phyloP scores from a whole-genome alignment of 2,113 vertebrate species.

The Tautogolabrus adspersus region DNA sequence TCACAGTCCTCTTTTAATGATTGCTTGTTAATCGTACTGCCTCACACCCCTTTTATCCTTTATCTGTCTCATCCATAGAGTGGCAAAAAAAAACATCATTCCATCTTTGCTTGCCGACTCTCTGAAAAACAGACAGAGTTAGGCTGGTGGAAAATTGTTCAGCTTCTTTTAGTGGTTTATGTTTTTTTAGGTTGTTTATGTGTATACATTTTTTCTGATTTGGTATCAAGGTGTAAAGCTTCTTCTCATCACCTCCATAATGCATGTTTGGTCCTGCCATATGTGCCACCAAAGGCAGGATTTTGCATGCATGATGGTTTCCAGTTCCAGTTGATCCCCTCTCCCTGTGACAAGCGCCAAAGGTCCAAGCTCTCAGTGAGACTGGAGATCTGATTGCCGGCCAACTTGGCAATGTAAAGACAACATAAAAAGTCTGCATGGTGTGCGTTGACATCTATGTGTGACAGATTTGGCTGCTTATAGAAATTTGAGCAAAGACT shows the following conservation, averaged over 20 bases:
- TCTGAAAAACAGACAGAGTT: too few relatives aligned
- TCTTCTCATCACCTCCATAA: conserved; percentile 55
- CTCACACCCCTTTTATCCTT: background rate
- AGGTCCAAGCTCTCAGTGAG: conserved; percentile 61
- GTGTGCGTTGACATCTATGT: conserved; percentile 25
- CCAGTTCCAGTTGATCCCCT: conserved; percentile 65
- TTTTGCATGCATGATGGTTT: conserved; percentile 59
- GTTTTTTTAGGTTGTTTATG: background rate
- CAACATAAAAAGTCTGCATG: conserved; percentile 39
- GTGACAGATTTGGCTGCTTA: background rate
- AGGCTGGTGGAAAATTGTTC: background rate
- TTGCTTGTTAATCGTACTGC: background rate
- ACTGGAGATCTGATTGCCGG: conserved; percentile 49
- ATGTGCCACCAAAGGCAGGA: conserved; percentile 57
- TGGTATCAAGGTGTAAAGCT: conserved; percentile 25
- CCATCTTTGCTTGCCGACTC: background rate
- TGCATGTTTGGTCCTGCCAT: conserved; percentile 36
- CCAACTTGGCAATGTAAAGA: conserved; percentile 56
- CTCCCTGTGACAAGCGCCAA: conserved; percentile 48
- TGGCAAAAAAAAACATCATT: background rate
- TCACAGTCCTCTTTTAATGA: background rate
- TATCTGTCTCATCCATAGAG: background rate
- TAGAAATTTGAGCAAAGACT: conserved; percentile 11
- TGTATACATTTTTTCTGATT: conserved; percentile 20
- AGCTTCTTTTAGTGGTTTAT: background rate